These are phyloP conservation scores for Oenanthe oenanthe DNA, from an alignment of 2,113 vertebrate genomes.

Conservation along the genomic window DNA sequence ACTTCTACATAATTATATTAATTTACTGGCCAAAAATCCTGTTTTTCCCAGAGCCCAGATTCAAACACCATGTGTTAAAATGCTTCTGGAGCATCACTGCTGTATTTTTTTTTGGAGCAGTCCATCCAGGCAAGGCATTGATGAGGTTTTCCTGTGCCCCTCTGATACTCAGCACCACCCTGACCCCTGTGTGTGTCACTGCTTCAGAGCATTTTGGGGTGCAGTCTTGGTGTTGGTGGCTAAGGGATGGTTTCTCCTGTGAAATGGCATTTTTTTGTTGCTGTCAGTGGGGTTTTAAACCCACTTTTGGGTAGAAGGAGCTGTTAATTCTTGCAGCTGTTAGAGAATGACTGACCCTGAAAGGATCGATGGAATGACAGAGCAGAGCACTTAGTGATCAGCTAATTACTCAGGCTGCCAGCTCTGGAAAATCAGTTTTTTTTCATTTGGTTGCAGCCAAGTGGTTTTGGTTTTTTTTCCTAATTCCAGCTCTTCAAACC, in stretches of 20 bases:
- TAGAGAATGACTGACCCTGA: neutral
- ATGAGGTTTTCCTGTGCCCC: fast-evolving
- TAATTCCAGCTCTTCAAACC: neutral
- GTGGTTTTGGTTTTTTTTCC: no score
- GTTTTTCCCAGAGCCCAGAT: neutral
- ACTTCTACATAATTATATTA: no score
- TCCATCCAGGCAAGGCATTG: fast-evolving
- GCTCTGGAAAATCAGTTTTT: neutral
- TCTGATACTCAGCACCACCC: neutral
- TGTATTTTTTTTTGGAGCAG: no score
- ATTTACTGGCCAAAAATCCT: no score
- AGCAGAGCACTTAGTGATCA: neutral
- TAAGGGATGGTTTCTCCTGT: neutral
- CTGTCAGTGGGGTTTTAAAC: neutral
- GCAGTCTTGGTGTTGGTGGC: neutral
- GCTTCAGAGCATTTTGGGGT: fast-evolving
- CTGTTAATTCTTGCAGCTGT: conserved; percentile 22
- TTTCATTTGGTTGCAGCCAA: neutral
- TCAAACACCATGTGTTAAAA: fast-evolving
- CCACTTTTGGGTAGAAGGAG: neutral
- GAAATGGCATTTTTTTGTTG: neutral
- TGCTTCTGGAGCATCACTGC: fast-evolving
- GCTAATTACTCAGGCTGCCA: neutral
- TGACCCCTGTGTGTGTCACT: neutral
- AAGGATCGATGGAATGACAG: conserved; percentile 1